Base-by-base conservation (phyloP, 1,140 invertebrate species). In the Choristoneura fumiferana region DNA sequence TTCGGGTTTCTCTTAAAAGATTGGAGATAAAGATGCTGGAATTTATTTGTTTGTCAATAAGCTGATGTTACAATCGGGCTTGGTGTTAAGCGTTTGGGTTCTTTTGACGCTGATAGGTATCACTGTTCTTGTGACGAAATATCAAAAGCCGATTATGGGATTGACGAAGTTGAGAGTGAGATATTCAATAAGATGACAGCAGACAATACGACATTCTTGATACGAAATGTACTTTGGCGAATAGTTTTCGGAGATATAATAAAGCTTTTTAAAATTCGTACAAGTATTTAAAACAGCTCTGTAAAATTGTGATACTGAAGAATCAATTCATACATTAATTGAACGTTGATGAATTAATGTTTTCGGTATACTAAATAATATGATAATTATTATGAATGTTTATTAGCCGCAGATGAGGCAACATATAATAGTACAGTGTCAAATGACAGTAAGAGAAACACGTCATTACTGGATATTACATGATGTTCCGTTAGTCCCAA, bases 41-140 rank as follows among this genome's bases (percentile, higher is more conserved):
- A 81, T 88, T 88, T 87, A 85, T 88, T 80, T 78, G 84, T 84
- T 75, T 80, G 74, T 72, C 84, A 86, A 85, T 86, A 85, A 84
- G 82, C 77, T 78, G 80, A 80, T 80, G 81, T 84, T 81, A 84
- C 84, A 82, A 84, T 84, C 74, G 71, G 62, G 52, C 73, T 80
- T 58, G 62, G 76, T 77, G 72, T 81, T 66, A 80, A 81, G 68
- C 76, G 71, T 69, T 73, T 54, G 62, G 65, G 55, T 60, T 67
- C 63, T 43, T 68, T 67, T 77, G 69, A 78, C 65, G 63, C 67
- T 56, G 73, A 78, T 73, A 18, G 43, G 62, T 76, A 73, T 79
- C 71, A 49, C 33, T 65, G 62, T 37, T 8, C 12, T 22, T 15
- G 49, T 53, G n/a, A 34, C 18, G 33, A 53, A 12, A 45, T 45